Base-by-base conservation (phyloP, 2,113 vertebrate species). In the Piaya cayana region DNA sequence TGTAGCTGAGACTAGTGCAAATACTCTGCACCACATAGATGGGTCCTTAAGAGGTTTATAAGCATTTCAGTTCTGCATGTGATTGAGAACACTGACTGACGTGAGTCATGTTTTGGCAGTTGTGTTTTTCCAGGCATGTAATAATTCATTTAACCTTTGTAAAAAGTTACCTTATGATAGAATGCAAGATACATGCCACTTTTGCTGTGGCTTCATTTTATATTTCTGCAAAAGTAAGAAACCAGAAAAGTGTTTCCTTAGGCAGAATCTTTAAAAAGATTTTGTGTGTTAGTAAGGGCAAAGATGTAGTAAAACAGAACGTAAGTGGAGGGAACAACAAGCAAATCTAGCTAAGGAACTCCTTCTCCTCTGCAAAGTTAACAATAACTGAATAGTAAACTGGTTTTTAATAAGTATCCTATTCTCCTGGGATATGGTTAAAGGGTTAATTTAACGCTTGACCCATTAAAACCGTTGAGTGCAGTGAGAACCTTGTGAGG, bases 371-470 rank as follows among this genome's bases (percentile, higher is more conserved):
- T 81, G n/a, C 65, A 50, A 84, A 52, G 50, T 86, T 96, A 90
- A 95, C 79, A 74, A 90, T 81, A 55, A 85, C 56, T 88, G 94
- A 97, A 95, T 95, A 96, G 94, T 95, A 96, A 96, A 95, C 95
- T 93, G 96, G 69, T 96, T 94, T 97, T 96, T 95, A 94, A 95
- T 96, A 97, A 96, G 94, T 95, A 95, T 85, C 88, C 81, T 92
- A 84, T 93, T 96, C 97, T 96, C 67, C 27, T 72, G 86, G 92
- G 92, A 43, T 88, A 93, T 95, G 82, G 95, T 90, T 95, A 93
- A 96, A 97, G 97, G 97, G 97, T 97, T 98, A 97, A 98, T 97
- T 96, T 96, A 97, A 97, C 94, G 97, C 97, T 97, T 97, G 97
- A 97, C 97, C 98, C 97, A 94, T 97, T 97, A 97, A 97, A 97